Evolutionary conservation across 92 coral and sea anemone genomes (phyloP), one percentile per base, ranked within the genome.

Genomic region (Galaxea fascicularis): DNA sequence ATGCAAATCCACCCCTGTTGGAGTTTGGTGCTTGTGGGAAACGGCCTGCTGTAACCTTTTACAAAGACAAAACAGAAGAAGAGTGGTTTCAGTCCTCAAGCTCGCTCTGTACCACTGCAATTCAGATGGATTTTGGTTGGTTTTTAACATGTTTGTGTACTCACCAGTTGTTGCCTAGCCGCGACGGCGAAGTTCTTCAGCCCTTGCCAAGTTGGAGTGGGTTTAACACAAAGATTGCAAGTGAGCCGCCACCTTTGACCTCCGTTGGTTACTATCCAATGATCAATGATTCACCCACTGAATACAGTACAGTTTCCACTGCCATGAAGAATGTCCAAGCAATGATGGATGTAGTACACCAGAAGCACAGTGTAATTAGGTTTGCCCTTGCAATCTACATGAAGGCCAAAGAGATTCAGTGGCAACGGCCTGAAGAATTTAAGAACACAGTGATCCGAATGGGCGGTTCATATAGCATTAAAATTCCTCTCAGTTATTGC

Each of bases 371-470:
- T 59, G 91, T 92, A 10, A 86, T 89, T 51, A 92, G 90, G 22
- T 92, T 92, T 77, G 93, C 89, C 52, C 87, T 92, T 54, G 92
- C 92, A 1, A 89, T 89, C 64, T 89, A 76, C 60, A 71, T 77
- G 88, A 89, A 84, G 76, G 93, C 93, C 7, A 92, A 92, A 73
- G 84, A 92, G 59, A 86, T 92, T 4, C 93, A 92, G 71, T 89
- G 85, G 90, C 63, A 80, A 31, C 46, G 60, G 22, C 82, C 90
- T 51, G 80, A 60, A 13, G 92, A 89, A 71, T 82, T 92, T 67
- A 41, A 49, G 56, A 63, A 88, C 74, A 79, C 83, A 0, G 82
- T 91, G 1, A 88, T 91, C 80, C 71, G 88, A n/a, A 78, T 88
- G 89, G 94, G 94, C 16, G 94, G 94, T 0, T 65, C 94, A 91